Base-by-base conservation (phyloP, 2,113 vertebrate genomes). In the Dolichallabes microphthalmus region DNA sequence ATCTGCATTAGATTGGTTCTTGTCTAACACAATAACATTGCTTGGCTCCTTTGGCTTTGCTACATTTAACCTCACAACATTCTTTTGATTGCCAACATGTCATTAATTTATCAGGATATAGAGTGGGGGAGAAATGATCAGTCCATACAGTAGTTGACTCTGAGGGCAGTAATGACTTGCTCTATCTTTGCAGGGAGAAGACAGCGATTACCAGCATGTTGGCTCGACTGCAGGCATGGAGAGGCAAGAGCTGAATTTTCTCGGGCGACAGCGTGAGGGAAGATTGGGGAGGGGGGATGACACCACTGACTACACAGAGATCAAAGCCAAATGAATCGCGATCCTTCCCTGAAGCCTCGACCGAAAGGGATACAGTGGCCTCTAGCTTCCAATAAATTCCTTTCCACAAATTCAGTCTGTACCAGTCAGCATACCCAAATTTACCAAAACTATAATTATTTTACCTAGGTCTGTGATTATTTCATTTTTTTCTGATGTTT, bases 241-340 rank as follows among this genome's bases (percentile, higher is more conserved):
- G 92, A 95, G 88, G 90, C 92, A 93, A 90, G 94, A 95, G 93
- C 87, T 95, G 91, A 95, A 95, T 89, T 95, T 92, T 5, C 90
- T 94, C 84, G 91, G 90, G 82, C 89, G 93, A 85, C 84, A 93
- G 84, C 92, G 93, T 87, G 93, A 94, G 71, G 95, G 92, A 86
- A 89, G 89, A 75, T 88, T 92, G 68, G 94, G 93, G 89, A 92
- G 92, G 91, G 92, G 92, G 88, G 94, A 95, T 91, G 94, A 95
- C 52, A 91, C 91, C 91, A 92, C 92, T 92, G 94, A 94, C 91
- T 95, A 94, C 87, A 91, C 92, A 75, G 94, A 95, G 91, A 95
- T 95, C 90, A 94, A 95, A 92, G 89, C 94, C 90, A 95, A 95
- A 94, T 95, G 94, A 95, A 94, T 90, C 91, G 93, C 93, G n/a